phyloP scores from a whole-genome alignment of 2,113 vertebrate species.

The Hippocampus comes region DNA sequence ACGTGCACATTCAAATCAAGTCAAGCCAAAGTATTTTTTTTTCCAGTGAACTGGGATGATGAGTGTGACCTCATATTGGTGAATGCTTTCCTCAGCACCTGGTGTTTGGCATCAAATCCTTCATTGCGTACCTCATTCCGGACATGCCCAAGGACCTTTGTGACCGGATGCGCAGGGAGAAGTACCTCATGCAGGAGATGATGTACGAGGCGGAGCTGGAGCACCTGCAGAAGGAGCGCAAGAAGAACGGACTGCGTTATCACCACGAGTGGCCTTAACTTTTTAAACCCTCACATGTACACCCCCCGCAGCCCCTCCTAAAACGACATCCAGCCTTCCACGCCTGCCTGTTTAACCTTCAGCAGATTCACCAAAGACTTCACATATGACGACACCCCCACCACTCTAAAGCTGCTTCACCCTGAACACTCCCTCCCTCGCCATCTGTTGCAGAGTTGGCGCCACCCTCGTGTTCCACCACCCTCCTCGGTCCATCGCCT shows the following conservation, averaged over 20 bases:
- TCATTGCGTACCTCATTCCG: constrained; percentile 98
- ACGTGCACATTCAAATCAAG: too few relatives aligned
- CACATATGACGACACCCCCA: constrained; percentile 65
- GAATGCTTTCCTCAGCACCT: constrained; percentile 80
- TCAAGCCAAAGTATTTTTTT: too few relatives aligned
- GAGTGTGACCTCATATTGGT: constrained; percentile 26
- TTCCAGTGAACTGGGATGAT: too few relatives aligned
- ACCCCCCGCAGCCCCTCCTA: neutral
- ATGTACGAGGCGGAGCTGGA: constrained; percentile 97
- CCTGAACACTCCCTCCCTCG: constrained; percentile 14
- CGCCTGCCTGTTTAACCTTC: constrained; percentile 49
- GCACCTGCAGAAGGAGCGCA: constrained; percentile 89
- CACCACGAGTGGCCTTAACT: constrained; percentile 98
- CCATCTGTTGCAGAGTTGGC: constrained; percentile 38
- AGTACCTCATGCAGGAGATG: constrained; percentile 99
- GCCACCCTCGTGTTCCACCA: constrained; percentile 14
- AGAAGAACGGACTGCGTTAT: constrained; percentile 90
- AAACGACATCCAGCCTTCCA: constrained; percentile 22
- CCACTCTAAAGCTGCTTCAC: constrained; percentile 18
- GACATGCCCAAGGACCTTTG: constrained; percentile 96
- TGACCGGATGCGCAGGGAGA: constrained; percentile 96
- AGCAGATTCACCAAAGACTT: constrained; percentile 70
- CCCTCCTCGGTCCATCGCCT: constrained; percentile 12
- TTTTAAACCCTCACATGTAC: constrained; percentile 16
- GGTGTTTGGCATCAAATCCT: constrained; percentile 96